Conservation (phyloP, 1,140 invertebrate genomes). For the Odontomachus brunneus region DNA sequence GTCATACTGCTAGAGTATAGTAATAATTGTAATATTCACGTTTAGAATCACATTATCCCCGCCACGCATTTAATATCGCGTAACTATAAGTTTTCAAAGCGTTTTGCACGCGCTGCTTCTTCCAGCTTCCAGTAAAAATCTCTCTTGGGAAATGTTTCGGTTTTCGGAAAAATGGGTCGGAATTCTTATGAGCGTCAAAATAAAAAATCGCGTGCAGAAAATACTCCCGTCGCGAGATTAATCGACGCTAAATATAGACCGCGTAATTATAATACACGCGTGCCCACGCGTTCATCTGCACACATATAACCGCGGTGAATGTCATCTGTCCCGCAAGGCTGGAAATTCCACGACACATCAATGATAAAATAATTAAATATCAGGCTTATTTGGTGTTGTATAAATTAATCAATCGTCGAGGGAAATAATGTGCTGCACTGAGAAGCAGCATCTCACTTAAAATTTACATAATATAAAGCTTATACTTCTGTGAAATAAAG, state of each 20-base stretch:
- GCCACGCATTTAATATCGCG: too few species aligned
- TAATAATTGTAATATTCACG: background rate
- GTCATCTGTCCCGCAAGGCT: background rate
- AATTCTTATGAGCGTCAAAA: constrained; percentile 48
- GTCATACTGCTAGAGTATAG: background rate
- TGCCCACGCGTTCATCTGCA: constrained; percentile 34
- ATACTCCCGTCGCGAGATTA: constrained; percentile 59
- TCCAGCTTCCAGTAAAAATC: too few species aligned
- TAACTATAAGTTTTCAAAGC: too few species aligned
- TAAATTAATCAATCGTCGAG: too few species aligned
- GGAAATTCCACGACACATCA: background rate
- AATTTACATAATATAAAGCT: too few species aligned
- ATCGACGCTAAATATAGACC: constrained; percentile 65
- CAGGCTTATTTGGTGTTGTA: background rate
- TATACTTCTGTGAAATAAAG: too few species aligned
- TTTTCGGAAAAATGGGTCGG: background rate
- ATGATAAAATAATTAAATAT: background rate
- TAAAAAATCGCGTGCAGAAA: constrained; percentile 1
- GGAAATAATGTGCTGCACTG: too few species aligned
- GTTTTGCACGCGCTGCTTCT: too few species aligned
- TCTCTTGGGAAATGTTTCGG: too few species aligned
- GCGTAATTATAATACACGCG: constrained; percentile 59
- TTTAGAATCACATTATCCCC: too few species aligned
- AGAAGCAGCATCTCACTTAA: too few species aligned
- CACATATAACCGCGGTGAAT: constrained; percentile 12